Evolutionary conservation across 2,113 vertebrate species (phyloP), one percentile per base, ranked within the genome.

Genomic region (Phylloscopus trochilus): DNA sequence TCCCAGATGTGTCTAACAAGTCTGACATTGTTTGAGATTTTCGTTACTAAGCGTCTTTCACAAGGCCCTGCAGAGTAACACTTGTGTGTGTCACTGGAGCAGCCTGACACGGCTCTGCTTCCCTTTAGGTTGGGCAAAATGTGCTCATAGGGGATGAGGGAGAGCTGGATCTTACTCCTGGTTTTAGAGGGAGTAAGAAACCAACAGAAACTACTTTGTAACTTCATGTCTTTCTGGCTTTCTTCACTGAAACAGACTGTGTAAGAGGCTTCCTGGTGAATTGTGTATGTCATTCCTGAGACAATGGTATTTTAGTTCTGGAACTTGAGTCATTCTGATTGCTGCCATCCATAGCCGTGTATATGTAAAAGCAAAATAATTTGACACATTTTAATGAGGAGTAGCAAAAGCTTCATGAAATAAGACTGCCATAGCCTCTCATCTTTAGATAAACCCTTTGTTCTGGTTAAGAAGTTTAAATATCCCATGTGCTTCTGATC

Each of bases 1-100:
- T 73, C 89, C 87, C 86, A 92, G 82, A 96, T 89, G 87, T 44
- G 69, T 68, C 70, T 92, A 81, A 89, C 80, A 94, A 96, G 66
- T 72, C 59, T 84, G 90, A 66, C 76, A 53, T 94, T 95, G 77
- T 94, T 85, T 2, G 51, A 49, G 53, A 27, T 67, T 84, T 81
- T 64, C 51, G 5, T 95, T 78, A 72, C 78, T 82, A n/a, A 46
- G 49, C 15, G 77, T 59, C 90, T 49, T 78, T 92, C 93, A 66
- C 44, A 44, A 93, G 62, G 83, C 53, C 35, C 39, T 70, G 43
- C 46, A n/a, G 67, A 92, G 72, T 66, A 8, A 16, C 1, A 5
- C 60, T 13, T 6, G 19, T 55, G 51, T 39, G 76, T 66, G 79
- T 76, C 67, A 24, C 84, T 92, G 60, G 62, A 30, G 73, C 33